Evolutionary conservation across 1,140 invertebrate species (phyloP).

Genomic region (Tribolium madens): DNA sequence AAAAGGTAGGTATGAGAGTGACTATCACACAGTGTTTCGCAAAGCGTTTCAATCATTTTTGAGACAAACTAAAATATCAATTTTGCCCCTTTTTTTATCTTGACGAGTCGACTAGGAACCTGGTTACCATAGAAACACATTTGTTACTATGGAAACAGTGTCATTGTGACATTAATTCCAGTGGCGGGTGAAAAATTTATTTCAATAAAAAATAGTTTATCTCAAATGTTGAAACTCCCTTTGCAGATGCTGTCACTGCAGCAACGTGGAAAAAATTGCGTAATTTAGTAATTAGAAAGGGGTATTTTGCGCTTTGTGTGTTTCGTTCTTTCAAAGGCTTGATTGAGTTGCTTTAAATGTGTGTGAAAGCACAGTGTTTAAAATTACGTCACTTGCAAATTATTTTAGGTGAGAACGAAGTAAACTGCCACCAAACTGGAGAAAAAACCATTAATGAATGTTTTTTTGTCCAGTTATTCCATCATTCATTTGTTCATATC

Average conservation of each 20-base stretch:
- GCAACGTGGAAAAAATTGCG: not conserved
- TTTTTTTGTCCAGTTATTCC: not conserved
- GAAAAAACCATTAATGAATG: not conserved
- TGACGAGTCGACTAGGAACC: not conserved
- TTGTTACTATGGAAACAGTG: no score
- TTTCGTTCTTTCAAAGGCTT: not conserved
- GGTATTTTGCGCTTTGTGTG: not conserved
- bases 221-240: not conserved
- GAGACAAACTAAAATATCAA: conserved; percentile 1
- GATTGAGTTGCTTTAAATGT: not conserved
- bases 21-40: not conserved
- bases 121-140: not conserved
- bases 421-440: no score
- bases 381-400: not conserved
- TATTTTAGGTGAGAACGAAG: not conserved
- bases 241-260: conserved; percentile 9
- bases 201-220: not conserved
- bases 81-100: not conserved
- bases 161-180: not conserved
- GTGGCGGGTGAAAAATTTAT: not conserved
- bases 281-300: not conserved
- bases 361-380: not conserved
- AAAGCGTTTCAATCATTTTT: conserved; percentile 1
- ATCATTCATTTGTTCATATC: conserved; percentile 24
- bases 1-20: conserved; percentile 89